Evolutionary conservation across 2,113 vertebrate genomes (phyloP).

Genomic region (Serinus canaria): DNA sequence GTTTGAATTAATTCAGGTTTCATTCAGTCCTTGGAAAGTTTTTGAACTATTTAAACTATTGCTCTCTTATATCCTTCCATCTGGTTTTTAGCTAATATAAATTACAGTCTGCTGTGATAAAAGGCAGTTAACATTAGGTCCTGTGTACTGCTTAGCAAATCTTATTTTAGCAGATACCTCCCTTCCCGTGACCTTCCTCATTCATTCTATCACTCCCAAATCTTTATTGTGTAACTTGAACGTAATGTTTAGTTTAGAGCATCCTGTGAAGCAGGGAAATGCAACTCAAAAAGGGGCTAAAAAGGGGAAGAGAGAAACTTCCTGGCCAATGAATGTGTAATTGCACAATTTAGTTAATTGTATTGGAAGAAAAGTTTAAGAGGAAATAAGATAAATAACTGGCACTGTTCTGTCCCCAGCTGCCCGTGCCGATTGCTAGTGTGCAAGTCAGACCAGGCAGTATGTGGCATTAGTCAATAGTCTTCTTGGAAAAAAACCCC

Average conservation of each 20-base stretch:
- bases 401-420: not conserved
- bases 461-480: not conserved
- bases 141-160: not conserved
- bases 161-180: slow-evolving; percentile 37
- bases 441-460: not conserved
- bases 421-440: not conserved
- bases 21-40: not conserved
- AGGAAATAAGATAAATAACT: slow-evolving; percentile 13
- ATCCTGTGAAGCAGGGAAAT: slow-evolving; percentile 49
- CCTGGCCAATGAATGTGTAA: slow-evolving; percentile 29
- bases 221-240: slow-evolving; percentile 23
- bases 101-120: not conserved
- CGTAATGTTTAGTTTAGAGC: slow-evolving; percentile 47
- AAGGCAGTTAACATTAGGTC: not conserved
- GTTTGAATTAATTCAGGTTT: not conserved
- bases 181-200: slow-evolving; percentile 2
- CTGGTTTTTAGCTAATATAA: not conserved
- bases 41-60: not conserved
- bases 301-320: slow-evolving; percentile 42
- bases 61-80: not conserved
- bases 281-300: slow-evolving; percentile 10
- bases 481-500: not conserved
- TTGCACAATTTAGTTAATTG: slow-evolving; percentile 33
- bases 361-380: slow-evolving; percentile 25
- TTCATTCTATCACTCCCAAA: not conserved